A percentile compares a stretch with the other conserved stretches of the same genome.
Conservation (phyloP, 1,140 invertebrate genomes). For the Caenorhabditis tropicalis region DNA sequence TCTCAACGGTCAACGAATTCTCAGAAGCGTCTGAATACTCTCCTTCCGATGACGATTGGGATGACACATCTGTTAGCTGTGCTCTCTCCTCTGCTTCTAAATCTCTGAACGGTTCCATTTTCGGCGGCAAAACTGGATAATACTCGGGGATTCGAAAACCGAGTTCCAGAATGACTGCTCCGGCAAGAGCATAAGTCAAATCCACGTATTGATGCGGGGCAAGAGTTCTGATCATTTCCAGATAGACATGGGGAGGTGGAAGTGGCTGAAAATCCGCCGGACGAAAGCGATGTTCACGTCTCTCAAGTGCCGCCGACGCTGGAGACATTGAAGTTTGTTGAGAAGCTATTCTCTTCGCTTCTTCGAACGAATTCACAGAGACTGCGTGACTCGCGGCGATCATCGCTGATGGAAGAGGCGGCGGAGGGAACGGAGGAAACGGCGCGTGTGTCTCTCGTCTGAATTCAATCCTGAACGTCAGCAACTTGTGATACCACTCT, state of each 20-base stretch:
- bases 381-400: neutral
- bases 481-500: conserved; percentile 8
- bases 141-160: neutral
- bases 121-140: neutral
- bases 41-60: conserved; percentile 13
- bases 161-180: neutral
- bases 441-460: neutral
- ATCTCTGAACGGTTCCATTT: conserved; percentile 19
- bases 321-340: neutral
- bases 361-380: neutral
- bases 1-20: neutral
- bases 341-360: neutral
- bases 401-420: neutral
- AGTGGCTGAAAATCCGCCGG: conserved; percentile 16
- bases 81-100: neutral
- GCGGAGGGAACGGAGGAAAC: conserved; percentile 11
- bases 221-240: neutral
- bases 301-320: neutral
- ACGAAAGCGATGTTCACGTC: neutral
- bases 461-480: neutral
- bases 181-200: conserved; percentile 11
- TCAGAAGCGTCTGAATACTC: conserved; percentile 31
- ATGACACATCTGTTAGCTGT: neutral
- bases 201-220: conserved; percentile 20
- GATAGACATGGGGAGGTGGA: neutral